A percentile compares a stretch with the other conserved stretches of the same genome.
Conservation (phyloP, 2,888 invertebrate genomes). For the Pycnomerus fuliginosus region DNA sequence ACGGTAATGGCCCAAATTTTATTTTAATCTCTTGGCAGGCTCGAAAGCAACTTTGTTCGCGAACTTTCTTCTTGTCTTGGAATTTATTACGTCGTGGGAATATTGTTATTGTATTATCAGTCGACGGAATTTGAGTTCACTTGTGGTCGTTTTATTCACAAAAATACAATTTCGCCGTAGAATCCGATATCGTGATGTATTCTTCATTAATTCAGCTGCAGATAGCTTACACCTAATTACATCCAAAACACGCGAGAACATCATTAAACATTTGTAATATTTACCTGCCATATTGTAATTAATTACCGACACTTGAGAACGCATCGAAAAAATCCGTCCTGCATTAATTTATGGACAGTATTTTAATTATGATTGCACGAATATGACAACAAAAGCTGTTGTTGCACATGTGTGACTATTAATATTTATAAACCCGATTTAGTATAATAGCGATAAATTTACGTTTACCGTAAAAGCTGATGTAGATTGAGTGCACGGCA, state of each 20-base stretch:
- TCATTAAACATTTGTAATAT: conserved; percentile 40
- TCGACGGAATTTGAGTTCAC: too few relatives aligned
- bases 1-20: conserved; percentile 24
- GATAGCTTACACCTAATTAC: conserved; percentile 34
- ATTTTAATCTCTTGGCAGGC: conserved; percentile 21
- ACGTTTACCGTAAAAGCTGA: too few relatives aligned
- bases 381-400: too few relatives aligned
- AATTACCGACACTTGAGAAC: conserved; percentile 26
- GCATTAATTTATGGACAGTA: too few relatives aligned
- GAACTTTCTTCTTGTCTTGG: conserved; percentile 19
- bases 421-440: too few relatives aligned
- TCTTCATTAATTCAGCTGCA: conserved; percentile 31
- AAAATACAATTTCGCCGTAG: too few relatives aligned
- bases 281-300: conserved; percentile 32
- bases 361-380: too few relatives aligned
- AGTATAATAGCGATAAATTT: too few relatives aligned
- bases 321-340: too few relatives aligned
- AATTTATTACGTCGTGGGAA: conserved; percentile 26
- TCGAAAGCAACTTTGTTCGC: conserved; percentile 22
- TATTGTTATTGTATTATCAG: conserved; percentile 24
- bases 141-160: too few relatives aligned
- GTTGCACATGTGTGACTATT: too few relatives aligned
- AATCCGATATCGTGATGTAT: conserved; percentile 25
- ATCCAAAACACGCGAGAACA: conserved; percentile 35
- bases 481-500: too few relatives aligned